Evolutionary conservation across 2,797 vertebrate species (phyloP).

Genomic region (Gorsachius magnificus): DNA sequence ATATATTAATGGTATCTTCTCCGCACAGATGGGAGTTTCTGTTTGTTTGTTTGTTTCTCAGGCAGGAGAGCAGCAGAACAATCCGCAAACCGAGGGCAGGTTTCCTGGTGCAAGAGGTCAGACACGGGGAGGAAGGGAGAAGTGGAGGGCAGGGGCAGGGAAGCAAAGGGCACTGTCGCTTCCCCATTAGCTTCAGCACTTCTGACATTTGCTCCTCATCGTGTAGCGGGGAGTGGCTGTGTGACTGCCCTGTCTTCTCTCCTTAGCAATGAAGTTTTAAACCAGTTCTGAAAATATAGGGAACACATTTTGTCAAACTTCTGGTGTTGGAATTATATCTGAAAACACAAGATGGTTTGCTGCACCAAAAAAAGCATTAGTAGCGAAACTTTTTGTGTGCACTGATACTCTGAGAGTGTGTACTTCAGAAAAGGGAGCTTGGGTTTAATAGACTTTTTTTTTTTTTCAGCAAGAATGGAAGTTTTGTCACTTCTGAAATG

Average conservation of each 20-base stretch:
- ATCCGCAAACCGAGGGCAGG: background rate
- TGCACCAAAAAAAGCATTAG: background rate
- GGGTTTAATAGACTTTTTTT: background rate
- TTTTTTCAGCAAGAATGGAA: background rate
- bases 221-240: background rate
- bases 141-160: constrained; percentile 35
- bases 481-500: background rate
- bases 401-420: background rate
- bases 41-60: background rate
- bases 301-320: background rate
- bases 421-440: background rate
- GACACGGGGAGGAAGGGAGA: constrained; percentile 25
- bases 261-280: background rate
- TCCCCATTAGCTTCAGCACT: constrained; percentile 17
- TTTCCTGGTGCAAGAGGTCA: background rate
- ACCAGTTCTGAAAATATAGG: background rate
- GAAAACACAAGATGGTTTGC: background rate
- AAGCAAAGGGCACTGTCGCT: constrained; percentile 21
- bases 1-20: background rate
- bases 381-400: background rate
- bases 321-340: background rate
- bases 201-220: background rate
- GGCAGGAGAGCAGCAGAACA: background rate
- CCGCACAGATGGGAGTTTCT: background rate
- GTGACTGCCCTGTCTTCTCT: background rate